Conservation (phyloP, 2,797 vertebrate genomes). For the Sebastes matsubarae region DNA sequence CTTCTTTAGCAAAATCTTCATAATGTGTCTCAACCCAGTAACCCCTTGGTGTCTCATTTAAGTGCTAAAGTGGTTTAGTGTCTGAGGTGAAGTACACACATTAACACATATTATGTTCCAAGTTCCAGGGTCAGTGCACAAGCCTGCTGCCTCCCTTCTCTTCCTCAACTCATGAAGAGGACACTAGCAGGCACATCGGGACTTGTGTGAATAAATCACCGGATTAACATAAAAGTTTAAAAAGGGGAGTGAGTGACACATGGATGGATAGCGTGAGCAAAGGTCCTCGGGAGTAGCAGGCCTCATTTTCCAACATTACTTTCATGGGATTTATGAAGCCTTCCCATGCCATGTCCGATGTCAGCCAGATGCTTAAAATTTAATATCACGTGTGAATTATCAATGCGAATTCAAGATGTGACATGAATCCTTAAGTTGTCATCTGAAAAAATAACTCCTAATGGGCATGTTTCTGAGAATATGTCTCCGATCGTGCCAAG, state of each 20-base stretch:
- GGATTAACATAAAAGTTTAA: constrained; percentile 70
- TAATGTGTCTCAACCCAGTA: neutral
- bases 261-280: constrained; percentile 48
- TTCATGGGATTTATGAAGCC: constrained; percentile 56
- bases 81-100: constrained; percentile 14
- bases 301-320: constrained; percentile 48
- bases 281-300: constrained; percentile 39
- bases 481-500: neutral
- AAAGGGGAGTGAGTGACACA: constrained; percentile 47
- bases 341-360: constrained; percentile 31
- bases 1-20: neutral
- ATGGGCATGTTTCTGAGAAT: constrained; percentile 11
- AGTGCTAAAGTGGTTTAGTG: neutral
- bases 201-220: constrained; percentile 61
- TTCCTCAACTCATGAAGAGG: constrained; percentile 28
- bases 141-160: neutral
- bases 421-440: constrained; percentile 62
- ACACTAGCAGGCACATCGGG: constrained; percentile 47
- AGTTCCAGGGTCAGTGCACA: constrained; percentile 11
- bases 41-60: neutral
- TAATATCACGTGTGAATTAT: constrained; percentile 52
- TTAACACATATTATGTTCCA: constrained; percentile 12
- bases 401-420: constrained; percentile 33
- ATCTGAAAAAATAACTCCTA: constrained; percentile 11
- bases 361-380: constrained; percentile 60